Percentiles rank a stretch among this genome's conserved stretches.
Conservation (phyloP, 1,140 invertebrate genomes). For the Ceratina calcarata region DNA sequence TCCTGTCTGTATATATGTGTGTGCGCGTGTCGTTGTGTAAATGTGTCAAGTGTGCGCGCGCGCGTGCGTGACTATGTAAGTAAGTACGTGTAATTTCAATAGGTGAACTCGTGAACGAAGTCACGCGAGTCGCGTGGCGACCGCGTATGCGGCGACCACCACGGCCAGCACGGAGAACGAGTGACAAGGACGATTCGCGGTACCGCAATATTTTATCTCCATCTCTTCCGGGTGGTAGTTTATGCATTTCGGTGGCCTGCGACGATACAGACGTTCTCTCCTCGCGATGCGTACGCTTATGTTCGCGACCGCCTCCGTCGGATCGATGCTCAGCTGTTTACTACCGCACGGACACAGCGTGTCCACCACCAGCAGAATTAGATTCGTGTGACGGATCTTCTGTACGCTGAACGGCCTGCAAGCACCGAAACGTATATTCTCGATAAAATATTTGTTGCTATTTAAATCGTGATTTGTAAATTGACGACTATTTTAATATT, state of each 20-base stretch:
- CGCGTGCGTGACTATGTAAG: slow-evolving; percentile 45
- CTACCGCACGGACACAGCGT: slow-evolving; percentile 93
- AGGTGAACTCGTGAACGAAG: slow-evolving; percentile 44
- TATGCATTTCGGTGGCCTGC: slow-evolving; percentile 89
- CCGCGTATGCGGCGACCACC: slow-evolving; percentile 28
- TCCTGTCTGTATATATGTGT: background rate
- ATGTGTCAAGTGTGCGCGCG: background rate
- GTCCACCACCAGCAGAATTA: slow-evolving; percentile 93
- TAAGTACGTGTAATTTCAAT: slow-evolving; percentile 40
- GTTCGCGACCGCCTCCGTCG: slow-evolving; percentile 84
- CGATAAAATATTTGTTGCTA: no score
- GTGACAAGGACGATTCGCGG: slow-evolving; percentile 61
- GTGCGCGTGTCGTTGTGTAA: background rate
- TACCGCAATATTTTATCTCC: slow-evolving; percentile 87
- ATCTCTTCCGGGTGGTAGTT: slow-evolving; percentile 93
- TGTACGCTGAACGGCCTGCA: slow-evolving; percentile 94
- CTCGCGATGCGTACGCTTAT: slow-evolving; percentile 80
- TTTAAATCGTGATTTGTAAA: no score
- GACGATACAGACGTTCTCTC: slow-evolving; percentile 83
- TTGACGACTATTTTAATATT: no score
- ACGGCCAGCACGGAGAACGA: slow-evolving; percentile 50
- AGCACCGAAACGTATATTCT: background rate
- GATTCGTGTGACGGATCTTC: slow-evolving; percentile 94
- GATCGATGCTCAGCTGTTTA: slow-evolving; percentile 90
- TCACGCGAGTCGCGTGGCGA: slow-evolving; percentile 64